These are phyloP conservation scores for Callopanchax toddi DNA, from an alignment of 2,113 vertebrate species.

Conservation along the genomic window DNA sequence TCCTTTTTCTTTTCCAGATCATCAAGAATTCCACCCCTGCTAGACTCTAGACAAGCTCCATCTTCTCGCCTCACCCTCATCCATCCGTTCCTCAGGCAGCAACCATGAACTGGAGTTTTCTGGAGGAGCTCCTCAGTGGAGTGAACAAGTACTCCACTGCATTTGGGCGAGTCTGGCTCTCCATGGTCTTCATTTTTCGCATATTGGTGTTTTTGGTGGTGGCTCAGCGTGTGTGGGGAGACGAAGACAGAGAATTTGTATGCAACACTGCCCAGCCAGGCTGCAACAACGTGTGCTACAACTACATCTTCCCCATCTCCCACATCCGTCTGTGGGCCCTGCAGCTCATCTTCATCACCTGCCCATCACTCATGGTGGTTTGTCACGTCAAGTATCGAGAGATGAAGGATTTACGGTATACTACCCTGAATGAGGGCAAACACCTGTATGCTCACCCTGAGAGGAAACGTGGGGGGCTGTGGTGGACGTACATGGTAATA, in stretches of 20 bases:
- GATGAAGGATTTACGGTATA: constrained; percentile 80
- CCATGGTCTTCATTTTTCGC: constrained; percentile 90
- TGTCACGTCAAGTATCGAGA: constrained; percentile 90
- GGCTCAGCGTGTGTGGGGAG: constrained; percentile 88
- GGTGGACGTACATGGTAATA: constrained; percentile 92
- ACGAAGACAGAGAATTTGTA: constrained; percentile 90
- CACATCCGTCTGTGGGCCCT: constrained; percentile 94
- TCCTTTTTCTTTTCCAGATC: background rate
- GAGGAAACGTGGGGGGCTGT: constrained; percentile 90
- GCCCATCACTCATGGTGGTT: constrained; percentile 91
- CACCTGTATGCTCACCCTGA: constrained; percentile 79
- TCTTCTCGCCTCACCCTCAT: background rate
- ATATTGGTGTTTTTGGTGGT: constrained; percentile 93
- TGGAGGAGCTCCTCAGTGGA: constrained; percentile 84
- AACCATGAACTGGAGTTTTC: constrained; percentile 88
- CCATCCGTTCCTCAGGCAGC: background rate
- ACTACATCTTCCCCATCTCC: constrained; percentile 91
- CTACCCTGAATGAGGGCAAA: background rate
- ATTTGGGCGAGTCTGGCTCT: constrained; percentile 92
- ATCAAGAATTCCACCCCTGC: background rate
- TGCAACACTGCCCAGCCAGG: constrained; percentile 93
- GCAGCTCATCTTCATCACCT: constrained; percentile 95
- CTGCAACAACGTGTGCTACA: constrained; percentile 89
- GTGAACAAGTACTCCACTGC: constrained; percentile 94
- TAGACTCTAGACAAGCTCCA: constrained; percentile 11